Base-by-base conservation (phyloP, 2,888 invertebrate species). In the Linnaemya tessellans region DNA sequence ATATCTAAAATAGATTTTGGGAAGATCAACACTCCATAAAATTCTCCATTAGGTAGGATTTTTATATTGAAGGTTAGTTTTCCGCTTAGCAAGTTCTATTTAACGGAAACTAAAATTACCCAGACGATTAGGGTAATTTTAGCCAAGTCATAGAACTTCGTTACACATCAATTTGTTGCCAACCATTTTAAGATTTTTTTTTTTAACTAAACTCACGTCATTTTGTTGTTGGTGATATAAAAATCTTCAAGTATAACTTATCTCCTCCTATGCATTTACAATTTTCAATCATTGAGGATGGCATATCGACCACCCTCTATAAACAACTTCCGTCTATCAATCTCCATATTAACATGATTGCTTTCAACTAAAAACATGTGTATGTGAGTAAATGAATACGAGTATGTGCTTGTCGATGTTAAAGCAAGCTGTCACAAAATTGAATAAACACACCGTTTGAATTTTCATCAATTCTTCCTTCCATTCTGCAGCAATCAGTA, bases 381-480 rank as follows among this genome's bases (percentile, higher is more conserved):
- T 35, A 9, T 25, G 25, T 60, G 18, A n/a, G 58, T 10, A 60
- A n/a, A 54, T n/a, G 18, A 2, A 35, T n/a, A 54, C 9, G 18
- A 2, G n/a, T n/a, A 35, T 64, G n/a, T 38, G 51, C 38, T 49
- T 41, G 13, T 60, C 43, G 25, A 65, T 71, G 75, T 75, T 80
- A 80, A 80, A 84, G 30, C 70, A 80, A 77, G 71, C 84, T 80
- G 80, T 84, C 71, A 77, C 74, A 80, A 80, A 77, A 65, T 80
- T 80, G 49, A 75, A 64, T 20, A 75, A 75, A 70, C 30, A 84
- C 80, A 80, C 43, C 71, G 71, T 84, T 77, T 60, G 75, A 80
- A 60, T 65, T 51, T 49, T 65, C 58, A 73, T 80, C 46, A 71
- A 46, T 58, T 49, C 56, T 30, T 35, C 62, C 9, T 20, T 38